Percentiles rank a stretch among this genome's conserved stretches.
Conservation (phyloP, 2,888 invertebrate species). For the Melanostoma scalare region DNA sequence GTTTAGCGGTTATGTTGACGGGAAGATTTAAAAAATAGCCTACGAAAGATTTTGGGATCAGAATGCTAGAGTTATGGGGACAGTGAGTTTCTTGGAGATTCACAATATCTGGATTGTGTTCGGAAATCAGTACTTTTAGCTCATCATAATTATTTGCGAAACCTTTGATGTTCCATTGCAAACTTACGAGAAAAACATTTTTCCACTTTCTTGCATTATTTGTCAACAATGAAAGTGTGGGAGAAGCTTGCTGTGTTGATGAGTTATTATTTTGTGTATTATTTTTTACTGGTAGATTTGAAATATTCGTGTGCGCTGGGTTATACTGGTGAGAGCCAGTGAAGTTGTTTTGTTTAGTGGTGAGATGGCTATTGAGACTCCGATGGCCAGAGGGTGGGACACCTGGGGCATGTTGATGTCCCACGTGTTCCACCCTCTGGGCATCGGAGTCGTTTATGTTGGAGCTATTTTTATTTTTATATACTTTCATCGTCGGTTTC, state of each 20-base stretch:
- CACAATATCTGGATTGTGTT: conserved; percentile 11
- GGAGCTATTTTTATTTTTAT: no score
- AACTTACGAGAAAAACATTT: conserved; percentile 7
- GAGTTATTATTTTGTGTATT: not conserved
- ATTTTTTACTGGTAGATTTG: not conserved
- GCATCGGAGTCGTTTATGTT: no score
- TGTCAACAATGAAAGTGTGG: not conserved
- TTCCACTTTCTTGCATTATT: not conserved
- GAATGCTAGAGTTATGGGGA: not conserved
- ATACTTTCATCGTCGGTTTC: no score
- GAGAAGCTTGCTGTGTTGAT: not conserved
- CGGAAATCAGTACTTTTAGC: conserved; percentile 4
- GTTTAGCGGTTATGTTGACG: not conserved
- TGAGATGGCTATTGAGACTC: no score
- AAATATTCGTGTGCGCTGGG: not conserved
- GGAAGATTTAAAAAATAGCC: conserved; percentile 13
- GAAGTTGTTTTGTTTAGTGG: no score
- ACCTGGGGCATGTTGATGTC: no score
- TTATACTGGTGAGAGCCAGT: no score
- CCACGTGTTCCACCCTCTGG: no score
- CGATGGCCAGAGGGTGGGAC: no score
- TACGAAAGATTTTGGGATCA: conserved; percentile 2
- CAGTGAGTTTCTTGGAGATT: conserved; percentile 22
- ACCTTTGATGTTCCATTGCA: conserved; percentile 19
- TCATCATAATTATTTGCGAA: conserved; percentile 24